Base-by-base conservation (phyloP, 2,888 invertebrate species). In the Didymodactylos carnosus region DNA sequence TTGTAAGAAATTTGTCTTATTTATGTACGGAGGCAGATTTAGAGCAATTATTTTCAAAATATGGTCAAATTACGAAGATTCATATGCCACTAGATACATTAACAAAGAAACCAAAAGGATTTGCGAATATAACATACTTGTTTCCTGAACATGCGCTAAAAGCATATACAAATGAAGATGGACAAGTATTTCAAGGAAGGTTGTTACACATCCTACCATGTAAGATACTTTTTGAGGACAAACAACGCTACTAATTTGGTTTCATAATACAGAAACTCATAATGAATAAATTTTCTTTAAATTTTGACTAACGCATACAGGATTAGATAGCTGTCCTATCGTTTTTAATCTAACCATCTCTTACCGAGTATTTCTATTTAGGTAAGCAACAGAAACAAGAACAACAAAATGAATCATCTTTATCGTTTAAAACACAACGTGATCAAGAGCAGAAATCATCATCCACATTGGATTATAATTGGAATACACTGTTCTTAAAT, bases 401-500 rank as follows among this genome's bases (percentile, higher is more conserved):
- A 49, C 19, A 25, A 3, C 35, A 62, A 16, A 27, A 14, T 35
- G 53, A 62, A 7, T 35, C 53, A 29, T 35, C 35, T 3, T 27
- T 35, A 19, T 62, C 53, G 13, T 35, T 11, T 16, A 62, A 62
- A 3, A 27, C 16, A 19, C 53, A 62, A 13, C 29, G n/a, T n/a
- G n/a, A n/a, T n/a, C 35, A 62, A 16, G 53, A 29, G n/a, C 46
- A 3, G 11, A 8, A n/a, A n/a, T 4, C 6, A 11, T 19, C 71
- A 39, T 19, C 71, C 14, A 53, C 71, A 29, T 53, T 27, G 11
- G 87, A 91, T 0, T 90, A 92, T 82, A 95, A 93, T 81, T 98
- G 98, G 98, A 98, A 98, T 84, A 88, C 92, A 0, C 83, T 98
- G 70, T 98, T 98, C 81, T 85, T 98, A 77, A 94, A 94, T 0